Evolutionary conservation across 2,888 invertebrate genomes (phyloP).

Genomic region (Iphiclides podalirius): DNA sequence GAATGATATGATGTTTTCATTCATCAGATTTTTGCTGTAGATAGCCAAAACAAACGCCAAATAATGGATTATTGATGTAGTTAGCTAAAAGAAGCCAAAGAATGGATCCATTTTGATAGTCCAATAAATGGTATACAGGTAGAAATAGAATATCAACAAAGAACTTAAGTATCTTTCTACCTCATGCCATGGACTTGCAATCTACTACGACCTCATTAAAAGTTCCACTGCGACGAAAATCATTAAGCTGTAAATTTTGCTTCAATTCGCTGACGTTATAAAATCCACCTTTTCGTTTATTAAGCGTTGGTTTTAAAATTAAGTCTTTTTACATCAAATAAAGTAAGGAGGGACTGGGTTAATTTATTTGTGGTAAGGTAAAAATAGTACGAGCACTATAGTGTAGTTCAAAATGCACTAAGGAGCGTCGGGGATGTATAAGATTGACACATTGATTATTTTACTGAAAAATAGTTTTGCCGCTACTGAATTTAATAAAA

Average conservation of each 20-base stretch:
- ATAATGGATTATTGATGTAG: not conserved
- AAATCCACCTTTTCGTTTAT: not conserved
- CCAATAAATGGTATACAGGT: not conserved
- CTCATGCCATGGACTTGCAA: too few species aligned
- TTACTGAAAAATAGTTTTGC: too few species aligned
- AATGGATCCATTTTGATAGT: not conserved
- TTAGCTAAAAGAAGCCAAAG: not conserved
- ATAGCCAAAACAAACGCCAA: not conserved
- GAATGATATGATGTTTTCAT: too few species aligned
- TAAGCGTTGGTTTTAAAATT: not conserved
- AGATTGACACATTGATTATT: too few species aligned
- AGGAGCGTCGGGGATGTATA: not conserved
- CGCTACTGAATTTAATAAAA: too few species aligned
- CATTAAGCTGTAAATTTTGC: conserved; percentile 2
- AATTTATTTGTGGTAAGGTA: not conserved
- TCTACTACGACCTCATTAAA: conserved; percentile 14
- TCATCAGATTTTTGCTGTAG: not conserved
- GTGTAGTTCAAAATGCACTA: not conserved
- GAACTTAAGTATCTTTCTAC: too few species aligned
- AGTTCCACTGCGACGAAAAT: conserved; percentile 8
- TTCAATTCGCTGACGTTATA: not conserved
- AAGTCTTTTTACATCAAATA: not conserved
- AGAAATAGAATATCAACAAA: not conserved
- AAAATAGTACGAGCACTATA: not conserved
- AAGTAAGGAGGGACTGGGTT: not conserved